Base-by-base conservation (phyloP, 2,113 vertebrate genomes). In the Catagonus wagneri region DNA sequence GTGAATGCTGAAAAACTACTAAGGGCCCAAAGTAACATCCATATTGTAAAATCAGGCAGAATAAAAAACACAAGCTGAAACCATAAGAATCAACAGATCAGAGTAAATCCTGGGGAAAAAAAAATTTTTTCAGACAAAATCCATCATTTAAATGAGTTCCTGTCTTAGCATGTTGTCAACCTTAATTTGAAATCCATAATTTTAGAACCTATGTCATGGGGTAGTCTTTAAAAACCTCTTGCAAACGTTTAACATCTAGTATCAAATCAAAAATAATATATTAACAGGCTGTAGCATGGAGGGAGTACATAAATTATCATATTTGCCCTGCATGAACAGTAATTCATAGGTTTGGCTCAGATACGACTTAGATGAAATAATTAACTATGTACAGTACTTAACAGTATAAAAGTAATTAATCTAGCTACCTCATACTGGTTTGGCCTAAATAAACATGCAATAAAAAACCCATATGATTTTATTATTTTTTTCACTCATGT, bases 361-460 rank as follows among this genome's bases (percentile, higher is more conserved):
- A 68, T 29, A 94, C 6, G 29, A 91, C 75, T 97, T 94, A 86
- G 81, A 93, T 96, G 96, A 90, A 97, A 97, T 93, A 96, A 97
- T 97, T 97, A 97, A 97, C 93, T 95, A 87, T 89, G 74, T 95
- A 94, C 27, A 95, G 85, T 95, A 96, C 93, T 98, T 95, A 97
- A 97, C 86, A 86, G 84, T 96, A 83, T 95, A 95, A 97, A 97
- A 96, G 78, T 94, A 96, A 98, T 97, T 97, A 96, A 92, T 95
- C 88, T 91, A 96, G 93, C 72, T 95, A 65, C 78, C 63, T 91
- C 89, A 92, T 72, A 96, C 84, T 93, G 81, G 22, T 91, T 97
- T 87, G 78, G 89, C 54, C 92, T 94, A 95, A 95, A 96, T 96
- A 98, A 94, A 95, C 86, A 95, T 68, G 84, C 79, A 93, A 68